Base-by-base conservation (phyloP, 1,140 invertebrate species). In the Meteorus sp. region DNA sequence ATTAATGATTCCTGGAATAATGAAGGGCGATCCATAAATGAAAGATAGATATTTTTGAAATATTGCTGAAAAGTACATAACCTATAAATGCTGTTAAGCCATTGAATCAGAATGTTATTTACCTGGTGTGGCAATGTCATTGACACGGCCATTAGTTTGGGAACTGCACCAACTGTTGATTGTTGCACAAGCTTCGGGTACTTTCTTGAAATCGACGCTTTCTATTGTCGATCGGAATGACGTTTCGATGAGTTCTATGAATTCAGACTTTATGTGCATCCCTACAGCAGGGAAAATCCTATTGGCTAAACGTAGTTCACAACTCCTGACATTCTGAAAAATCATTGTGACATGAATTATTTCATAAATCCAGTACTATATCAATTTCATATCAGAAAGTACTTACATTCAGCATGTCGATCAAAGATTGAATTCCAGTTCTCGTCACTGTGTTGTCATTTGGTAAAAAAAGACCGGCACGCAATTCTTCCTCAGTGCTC, bases 371-470 rank as follows among this genome's bases (percentile, higher is more conserved):
- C 9, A 39, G 3, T n/a, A 39, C 15, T 8, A 13, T 3, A 11
- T n/a, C 3, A 39, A n/a, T n/a, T 39, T n/a, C 15, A n/a, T 39
- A n/a, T 39, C 15, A 8, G 4, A 4, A 39, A n/a, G 4, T 39
- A 44, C 48, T 59, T 27, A 59, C 56, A 23, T 44, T 59, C n/a
- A 59, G 22, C 20, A 4, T 33, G 17, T 52, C 48, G n/a, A 52
- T 19, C 1, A 59, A 17, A 2, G 13, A 20, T 41, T 44, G 22
- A 44, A 52, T 43, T 9, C 48, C 48, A 17, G n/a, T 35, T n/a
- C 19, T 44, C 2, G 13, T 44, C 4, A 45, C 6, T 22, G 9
- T 19, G n/a, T 45, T 22, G 15, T 45, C 39, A 31, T 47, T 41
- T 20, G 56, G 25, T 17, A 59, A 29, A 8, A 20, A 11, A 5